Conservation (phyloP, 2,797 vertebrate species). For the Labeo calbasu region DNA sequence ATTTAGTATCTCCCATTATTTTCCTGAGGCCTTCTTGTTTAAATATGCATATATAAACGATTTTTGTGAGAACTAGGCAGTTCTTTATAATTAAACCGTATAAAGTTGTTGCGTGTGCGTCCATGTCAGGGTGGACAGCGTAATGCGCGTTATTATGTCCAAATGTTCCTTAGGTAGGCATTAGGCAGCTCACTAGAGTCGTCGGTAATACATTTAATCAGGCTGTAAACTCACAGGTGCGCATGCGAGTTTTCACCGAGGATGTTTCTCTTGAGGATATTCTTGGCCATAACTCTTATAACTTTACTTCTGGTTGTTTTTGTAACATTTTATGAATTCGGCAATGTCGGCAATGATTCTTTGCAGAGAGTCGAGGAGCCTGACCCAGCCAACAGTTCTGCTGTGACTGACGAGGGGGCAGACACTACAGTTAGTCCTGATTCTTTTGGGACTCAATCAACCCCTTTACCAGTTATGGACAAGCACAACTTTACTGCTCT, state of each 20-base stretch:
- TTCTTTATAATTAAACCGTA: no score
- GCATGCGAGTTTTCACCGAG: not conserved
- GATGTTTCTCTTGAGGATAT: constrained; percentile 16
- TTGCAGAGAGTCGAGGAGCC: not conserved
- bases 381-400: not conserved
- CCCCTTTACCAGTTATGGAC: not conserved
- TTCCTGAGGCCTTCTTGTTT: not conserved
- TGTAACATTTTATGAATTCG: not conserved
- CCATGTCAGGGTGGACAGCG: not conserved
- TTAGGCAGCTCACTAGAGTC: not conserved
- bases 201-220: not conserved
- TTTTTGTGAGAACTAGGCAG: no score
- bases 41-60: not conserved
- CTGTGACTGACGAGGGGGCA: not conserved
- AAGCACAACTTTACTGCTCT: constrained; percentile 30
- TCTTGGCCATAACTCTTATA: not conserved
- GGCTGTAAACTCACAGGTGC: not conserved
- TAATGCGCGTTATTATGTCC: no score
- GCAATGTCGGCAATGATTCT: not conserved
- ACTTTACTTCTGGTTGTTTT: not conserved
- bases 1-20: no score
- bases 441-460: not conserved
- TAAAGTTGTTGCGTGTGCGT: not conserved
- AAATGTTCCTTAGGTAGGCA: not conserved
- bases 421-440: not conserved